Conservation (phyloP, 2,113 vertebrate species). For the Mus musculus region GRCm39 chr3:52798501-52799000, state of each 20-base stretch:
- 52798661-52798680: slow-evolving; percentile 8
- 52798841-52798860: not conserved
- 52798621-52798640: not conserved
- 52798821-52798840: not conserved
- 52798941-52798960: not conserved
- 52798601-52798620: not conserved
- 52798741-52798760: not conserved
- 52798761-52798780: not conserved
- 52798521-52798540: not conserved
- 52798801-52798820: not conserved
- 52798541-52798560: not conserved
- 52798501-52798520: not conserved
- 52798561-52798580: not conserved
- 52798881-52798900: not conserved
- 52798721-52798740: not conserved
- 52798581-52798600: not conserved
- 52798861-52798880: not conserved
- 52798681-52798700: not conserved
- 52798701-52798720: not conserved
- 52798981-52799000: not conserved
- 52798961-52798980: too few relatives aligned
- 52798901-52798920: not conserved
- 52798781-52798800: not conserved
- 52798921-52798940: not conserved
- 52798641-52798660: not conserved